Evolutionary conservation across 2,113 vertebrate genomes (phyloP), one percentile per base, ranked within the genome.

Genomic region (Thermophis baileyi): DNA sequence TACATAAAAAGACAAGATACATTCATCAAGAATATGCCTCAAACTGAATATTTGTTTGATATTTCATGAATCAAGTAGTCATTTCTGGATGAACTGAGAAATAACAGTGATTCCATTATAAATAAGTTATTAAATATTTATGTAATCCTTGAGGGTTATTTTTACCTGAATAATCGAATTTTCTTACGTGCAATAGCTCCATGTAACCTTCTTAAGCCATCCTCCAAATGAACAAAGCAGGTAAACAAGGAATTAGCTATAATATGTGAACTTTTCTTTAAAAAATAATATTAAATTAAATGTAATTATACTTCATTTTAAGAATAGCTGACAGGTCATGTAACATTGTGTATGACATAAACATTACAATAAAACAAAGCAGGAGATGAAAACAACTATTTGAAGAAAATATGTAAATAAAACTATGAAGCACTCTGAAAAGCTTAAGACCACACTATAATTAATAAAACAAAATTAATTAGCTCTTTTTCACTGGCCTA

Each of bases 111-210:
- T 14, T 87, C 53, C 9, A 53, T 24, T 87, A 22, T 35, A 81
- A 88, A 74, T 50, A 14, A 18, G 14, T 55, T n/a, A 24, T 81
- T 85, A 85, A 12, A 74, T 54, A 90, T 50, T 16, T 20, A 16
- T 69, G 12, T 47, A 6, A 69, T 35, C 27, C 54, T 60, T 24
- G 6, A 50, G 63, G n/a, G 20, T 4, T 30, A 92, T 3, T n/a
- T 91, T 88, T 97, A 98, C 98, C 98, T 98, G 94, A 97, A 96
- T 24, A 98, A 96, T 69, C 91, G 94, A 91, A 98, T 98, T 95
- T 97, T 97, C 93, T 95, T 98, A 46, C 97, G 94, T 44, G 97
- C 97, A 91, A 97, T 93, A 6, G 98, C 98, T 95, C 97, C 97
- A 1, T 22, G 30, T 88, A 97, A 98, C n/a, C 97, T 92, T 88